Conservation (phyloP, 2,797 vertebrate genomes). For the Anomalospiza imberbis region DNA sequence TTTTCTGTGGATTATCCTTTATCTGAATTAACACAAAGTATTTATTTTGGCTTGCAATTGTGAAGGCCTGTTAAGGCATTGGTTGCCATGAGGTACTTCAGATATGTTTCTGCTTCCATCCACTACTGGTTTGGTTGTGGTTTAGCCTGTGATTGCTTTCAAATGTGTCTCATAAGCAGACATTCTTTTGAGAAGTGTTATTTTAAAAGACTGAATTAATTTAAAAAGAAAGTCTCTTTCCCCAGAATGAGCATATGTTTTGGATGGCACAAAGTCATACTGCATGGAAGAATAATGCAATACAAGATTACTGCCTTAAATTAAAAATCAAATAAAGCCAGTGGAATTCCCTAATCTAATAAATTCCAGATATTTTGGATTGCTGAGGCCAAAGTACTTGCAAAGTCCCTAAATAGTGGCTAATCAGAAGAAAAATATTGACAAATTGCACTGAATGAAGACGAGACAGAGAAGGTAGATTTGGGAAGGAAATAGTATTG, state of each 20-base stretch:
- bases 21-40: background rate
- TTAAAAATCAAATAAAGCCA: constrained; percentile 51
- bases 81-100: background rate
- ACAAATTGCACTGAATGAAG: background rate
- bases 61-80: background rate
- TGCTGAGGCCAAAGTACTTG: constrained; percentile 10
- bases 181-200: background rate
- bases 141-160: constrained; percentile 2
- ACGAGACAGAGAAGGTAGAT: background rate
- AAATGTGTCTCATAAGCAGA: background rate
- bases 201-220: background rate
- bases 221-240: background rate
- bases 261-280: background rate
- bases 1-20: background rate
- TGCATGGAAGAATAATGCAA: background rate
- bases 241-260: background rate
- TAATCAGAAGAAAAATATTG: background rate
- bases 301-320: constrained; percentile 37
- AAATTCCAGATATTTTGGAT: constrained; percentile 48
- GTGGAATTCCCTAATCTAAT: constrained; percentile 33
- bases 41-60: constrained; percentile 9
- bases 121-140: constrained; percentile 7
- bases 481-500: background rate
- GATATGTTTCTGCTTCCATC: background rate
- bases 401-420: constrained; percentile 17